A percentile compares a stretch with the other conserved stretches of the same genome.
Conservation (phyloP, 1,140 invertebrate species). For the Batillaria attramentaria region DNA sequence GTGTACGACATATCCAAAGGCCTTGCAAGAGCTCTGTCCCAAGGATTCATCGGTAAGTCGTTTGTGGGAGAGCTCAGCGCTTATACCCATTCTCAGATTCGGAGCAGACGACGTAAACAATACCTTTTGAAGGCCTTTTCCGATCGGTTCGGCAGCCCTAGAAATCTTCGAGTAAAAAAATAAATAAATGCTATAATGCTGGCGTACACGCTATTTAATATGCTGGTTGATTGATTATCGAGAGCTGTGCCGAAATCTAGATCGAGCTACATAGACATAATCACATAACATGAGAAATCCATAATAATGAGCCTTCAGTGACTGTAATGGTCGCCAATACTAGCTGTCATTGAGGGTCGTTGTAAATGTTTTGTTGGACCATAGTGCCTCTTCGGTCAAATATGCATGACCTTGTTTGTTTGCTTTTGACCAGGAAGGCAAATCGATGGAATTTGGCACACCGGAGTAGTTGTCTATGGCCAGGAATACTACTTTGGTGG, state of each 20-base stretch:
- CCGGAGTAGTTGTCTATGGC: constrained; percentile 86
- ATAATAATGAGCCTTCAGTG: no score
- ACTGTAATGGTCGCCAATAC: no score
- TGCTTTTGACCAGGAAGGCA: constrained; percentile 78
- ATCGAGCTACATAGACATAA: no score
- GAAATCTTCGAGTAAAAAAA: no score
- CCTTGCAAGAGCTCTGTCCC: constrained; percentile 53
- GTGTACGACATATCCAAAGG: constrained; percentile 59
- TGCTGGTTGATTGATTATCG: not conserved
- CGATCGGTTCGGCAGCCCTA: not conserved
- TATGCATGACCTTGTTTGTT: not conserved
- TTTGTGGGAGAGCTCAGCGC: constrained; percentile 11
- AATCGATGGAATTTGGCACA: constrained; percentile 91
- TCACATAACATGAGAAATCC: no score
- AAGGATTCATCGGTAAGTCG: constrained; percentile 52
- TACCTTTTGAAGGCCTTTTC: not conserved
- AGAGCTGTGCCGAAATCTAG: no score
- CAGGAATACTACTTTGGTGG: constrained; percentile 93
- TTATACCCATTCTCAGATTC: not conserved
- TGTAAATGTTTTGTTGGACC: no score
- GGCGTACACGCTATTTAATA: no score
- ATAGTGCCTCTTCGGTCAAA: no score
- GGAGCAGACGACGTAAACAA: not conserved
- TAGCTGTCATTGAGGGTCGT: no score
- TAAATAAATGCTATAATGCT: no score